Percentiles rank a stretch among this genome's conserved stretches.
Evolutionary conservation across 2,797 vertebrate genomes (phyloP).

Genomic region (Lagocephalus sceleratus): DNA sequence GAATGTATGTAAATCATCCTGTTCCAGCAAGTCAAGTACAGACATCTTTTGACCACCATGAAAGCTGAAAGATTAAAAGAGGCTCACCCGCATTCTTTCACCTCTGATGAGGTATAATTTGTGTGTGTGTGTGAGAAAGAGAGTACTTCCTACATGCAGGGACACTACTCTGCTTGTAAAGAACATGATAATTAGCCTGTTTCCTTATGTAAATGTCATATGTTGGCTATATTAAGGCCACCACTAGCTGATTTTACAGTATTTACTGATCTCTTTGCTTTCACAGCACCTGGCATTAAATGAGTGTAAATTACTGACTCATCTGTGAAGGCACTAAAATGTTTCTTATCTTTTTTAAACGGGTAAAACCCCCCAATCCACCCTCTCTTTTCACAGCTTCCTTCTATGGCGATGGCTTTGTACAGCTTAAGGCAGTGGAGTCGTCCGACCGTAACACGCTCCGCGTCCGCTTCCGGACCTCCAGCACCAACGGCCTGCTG

Average conservation of each 20-base stretch:
- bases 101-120: constrained; percentile 40
- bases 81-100: constrained; percentile 27
- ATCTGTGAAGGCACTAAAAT: neutral
- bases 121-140: constrained; percentile 1
- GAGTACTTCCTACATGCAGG: neutral
- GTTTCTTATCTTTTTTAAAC: neutral
- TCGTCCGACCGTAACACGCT: constrained; percentile 75
- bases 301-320: constrained; percentile 9
- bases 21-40: constrained; percentile 11
- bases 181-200: constrained; percentile 65
- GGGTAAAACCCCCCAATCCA: neutral
- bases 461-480: constrained; percentile 84
- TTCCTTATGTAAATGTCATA: constrained; percentile 67
- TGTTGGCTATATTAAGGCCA: constrained; percentile 58
- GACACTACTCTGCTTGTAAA: constrained; percentile 37
- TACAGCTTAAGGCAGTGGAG: constrained; percentile 80
- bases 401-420: constrained; percentile 90
- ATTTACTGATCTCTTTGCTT: constrained; percentile 3
- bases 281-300: constrained; percentile 9
- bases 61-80: constrained; percentile 6
- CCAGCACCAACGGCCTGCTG: constrained; percentile 82
- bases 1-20: constrained; percentile 21
- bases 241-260: constrained; percentile 44
- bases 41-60: constrained; percentile 24
- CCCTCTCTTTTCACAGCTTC: constrained; percentile 75